A percentile compares a stretch with the other conserved stretches of the same genome.
Conservation (phyloP, 2,888 invertebrate genomes). For the Maniola hyperantus region DNA sequence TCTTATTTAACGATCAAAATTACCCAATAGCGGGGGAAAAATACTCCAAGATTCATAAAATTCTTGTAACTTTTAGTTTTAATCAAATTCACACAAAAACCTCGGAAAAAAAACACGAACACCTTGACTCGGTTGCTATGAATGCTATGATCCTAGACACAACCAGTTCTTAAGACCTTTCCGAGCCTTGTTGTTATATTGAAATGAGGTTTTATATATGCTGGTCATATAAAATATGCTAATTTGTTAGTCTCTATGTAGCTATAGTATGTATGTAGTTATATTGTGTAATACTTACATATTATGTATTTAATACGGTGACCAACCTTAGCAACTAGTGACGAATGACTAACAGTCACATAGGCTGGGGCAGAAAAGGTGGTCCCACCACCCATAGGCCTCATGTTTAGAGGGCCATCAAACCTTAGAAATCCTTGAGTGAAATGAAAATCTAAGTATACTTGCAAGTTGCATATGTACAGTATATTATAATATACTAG, state of each 20-base stretch:
- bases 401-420: no score
- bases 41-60: not conserved
- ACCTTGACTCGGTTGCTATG: slow-evolving; percentile 33
- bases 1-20: no score
- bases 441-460: no score
- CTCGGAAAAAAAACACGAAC: slow-evolving; percentile 26
- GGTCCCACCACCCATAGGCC: no score
- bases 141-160: slow-evolving; percentile 22
- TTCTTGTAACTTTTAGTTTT: not conserved
- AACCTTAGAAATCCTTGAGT: no score
- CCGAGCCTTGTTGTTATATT: slow-evolving; percentile 17
- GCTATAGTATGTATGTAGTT: not conserved
- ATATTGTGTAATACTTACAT: not conserved
- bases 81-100: slow-evolving; percentile 20
- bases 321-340: not conserved
- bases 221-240: slow-evolving; percentile 23
- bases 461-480: no score
- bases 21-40: no score
- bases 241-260: slow-evolving; percentile 16
- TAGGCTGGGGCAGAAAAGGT: no score
- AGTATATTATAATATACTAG: no score
- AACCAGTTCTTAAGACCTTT: slow-evolving; percentile 28
- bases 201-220: slow-evolving; percentile 13
- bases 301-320: not conserved
- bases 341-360: no score